Conservation (phyloP, 1,140 invertebrate genomes). For the Neodiprion fabricii region DNA sequence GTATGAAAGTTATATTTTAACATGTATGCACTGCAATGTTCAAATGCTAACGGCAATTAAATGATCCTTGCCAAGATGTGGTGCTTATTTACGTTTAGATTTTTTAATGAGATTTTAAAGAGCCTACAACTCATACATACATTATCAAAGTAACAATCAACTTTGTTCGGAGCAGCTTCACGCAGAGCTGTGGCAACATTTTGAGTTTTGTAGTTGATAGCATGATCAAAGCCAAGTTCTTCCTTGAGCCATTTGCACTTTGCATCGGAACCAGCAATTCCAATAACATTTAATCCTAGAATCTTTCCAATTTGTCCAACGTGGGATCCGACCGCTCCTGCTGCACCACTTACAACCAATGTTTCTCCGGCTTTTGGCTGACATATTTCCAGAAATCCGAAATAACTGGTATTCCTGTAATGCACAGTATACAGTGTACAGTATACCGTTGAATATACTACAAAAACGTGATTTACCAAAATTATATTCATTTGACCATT, state of each 20-base stretch:
- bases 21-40: not conserved
- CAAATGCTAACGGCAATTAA: not conserved
- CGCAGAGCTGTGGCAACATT: conserved; percentile 64
- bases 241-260: conserved; percentile 74
- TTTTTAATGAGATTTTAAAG: conserved; percentile 10
- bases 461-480: not conserved
- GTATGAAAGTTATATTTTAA: conserved; percentile 15
- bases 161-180: conserved; percentile 69
- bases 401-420: conserved; percentile 61
- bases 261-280: conserved; percentile 72
- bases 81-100: conserved; percentile 11
- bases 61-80: not conserved
- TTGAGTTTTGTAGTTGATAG: conserved; percentile 75
- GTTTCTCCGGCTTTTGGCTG: conserved; percentile 72
- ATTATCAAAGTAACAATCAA: conserved; percentile 80
- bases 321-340: conserved; percentile 72
- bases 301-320: conserved; percentile 80
- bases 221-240: conserved; percentile 71
- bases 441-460: not conserved
- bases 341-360: conserved; percentile 70
- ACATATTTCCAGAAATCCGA: conserved; percentile 74
- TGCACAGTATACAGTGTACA: not conserved
- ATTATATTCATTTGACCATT: not conserved
- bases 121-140: conserved; percentile 52
- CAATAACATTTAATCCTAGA: conserved; percentile 72